Percentiles rank a stretch among this genome's conserved stretches.
These are phyloP conservation scores for Drosophila equinoxialis DNA, from an alignment of 1,140 invertebrate genomes.

Conservation along the genomic window DNA sequence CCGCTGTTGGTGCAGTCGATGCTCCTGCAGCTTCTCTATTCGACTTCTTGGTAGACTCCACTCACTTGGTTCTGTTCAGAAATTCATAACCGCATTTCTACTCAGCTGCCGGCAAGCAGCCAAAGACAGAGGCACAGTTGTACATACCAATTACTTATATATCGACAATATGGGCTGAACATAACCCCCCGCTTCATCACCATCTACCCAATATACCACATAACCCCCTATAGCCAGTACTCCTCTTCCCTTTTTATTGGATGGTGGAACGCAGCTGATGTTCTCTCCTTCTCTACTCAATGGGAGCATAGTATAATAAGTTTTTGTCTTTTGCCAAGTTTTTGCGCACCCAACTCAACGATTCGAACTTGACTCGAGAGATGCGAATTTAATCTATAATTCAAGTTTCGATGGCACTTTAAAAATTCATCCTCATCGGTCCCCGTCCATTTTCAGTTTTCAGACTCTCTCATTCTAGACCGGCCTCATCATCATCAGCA, in stretches of 20 bases:
- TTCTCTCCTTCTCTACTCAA: not conserved
- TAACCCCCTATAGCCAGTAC: not conserved
- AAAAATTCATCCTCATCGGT: conserved; percentile 16
- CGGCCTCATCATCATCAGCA: conserved; percentile 4
- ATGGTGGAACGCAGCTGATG: conserved; percentile 55
- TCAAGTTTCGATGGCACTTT: conserved; percentile 51
- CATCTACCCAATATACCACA: not conserved
- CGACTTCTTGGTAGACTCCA: conserved; percentile 18
- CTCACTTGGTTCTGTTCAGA: conserved; percentile 53
- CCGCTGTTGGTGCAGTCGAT: conserved; percentile 39
- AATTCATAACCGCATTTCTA: conserved; percentile 76
- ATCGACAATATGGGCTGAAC: conserved; percentile 66
- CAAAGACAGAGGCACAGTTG: conserved; percentile 65
- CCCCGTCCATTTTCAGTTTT: not conserved
- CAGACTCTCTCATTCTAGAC: not conserved
- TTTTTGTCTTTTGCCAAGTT: conserved; percentile 66
- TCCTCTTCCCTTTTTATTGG: not conserved
- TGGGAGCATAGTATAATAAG: conserved; percentile 60
- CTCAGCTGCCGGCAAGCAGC: conserved; percentile 25
- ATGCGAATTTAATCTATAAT: conserved; percentile 62
- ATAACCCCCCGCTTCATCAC: not conserved
- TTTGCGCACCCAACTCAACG: conserved; percentile 23
- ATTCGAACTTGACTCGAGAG: conserved; percentile 4
- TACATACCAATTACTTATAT: conserved; percentile 79
- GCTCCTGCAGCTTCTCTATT: conserved; percentile 8